Base-by-base conservation (phyloP, 2,888 invertebrate species). In the Oligia strigilis region DNA sequence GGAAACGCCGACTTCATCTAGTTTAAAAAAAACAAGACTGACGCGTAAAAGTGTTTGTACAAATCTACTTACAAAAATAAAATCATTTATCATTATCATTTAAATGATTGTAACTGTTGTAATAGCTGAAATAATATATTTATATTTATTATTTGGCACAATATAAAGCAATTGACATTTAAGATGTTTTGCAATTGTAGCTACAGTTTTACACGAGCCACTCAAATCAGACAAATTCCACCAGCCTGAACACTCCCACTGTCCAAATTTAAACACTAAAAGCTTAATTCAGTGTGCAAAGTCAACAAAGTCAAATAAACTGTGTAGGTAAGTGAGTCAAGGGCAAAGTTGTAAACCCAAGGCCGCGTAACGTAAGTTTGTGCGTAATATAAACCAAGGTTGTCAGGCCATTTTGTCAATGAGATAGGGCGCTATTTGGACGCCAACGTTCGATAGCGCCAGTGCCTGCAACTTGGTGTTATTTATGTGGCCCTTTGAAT, bases 371-470 rank as follows among this genome's bases (percentile, higher is more conserved):
- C 86, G 90, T 92, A 90, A 92, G 90, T 93, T 92, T 91, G 91
- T 90, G 91, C 90, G 91, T 92, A 91, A 92, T 91, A 91, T 88
- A 91, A 89, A 88, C 88, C 91, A 92, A 93, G 92, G 93, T 84
- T 91, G 89, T 83, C 86, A 88, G 87, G 87, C 91, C 86, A 92
- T 92, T 93, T 92, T 89, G 91, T 92, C 92, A 94, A 94, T 93
- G 92, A 93, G 92, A 92, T 92, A 89, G 90, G 88, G 87, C 80
- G 87, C 78, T 85, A 87, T 89, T 89, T 80, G 83, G 85, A 85
- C 72, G 85, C 80, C 72, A 72, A 80, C 75, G 66, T 85, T 84
- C 80, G 85, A 86, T 87, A 87, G 82, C 75, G 80, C 66, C 73
- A 75, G 73, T 81, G 81, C 81, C 75, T 80, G 80, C 81, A 84